Evolutionary conservation across 2,113 vertebrate species (phyloP), one percentile per base, ranked within the genome.

Genomic region (Microtus pennsylvanicus): DNA sequence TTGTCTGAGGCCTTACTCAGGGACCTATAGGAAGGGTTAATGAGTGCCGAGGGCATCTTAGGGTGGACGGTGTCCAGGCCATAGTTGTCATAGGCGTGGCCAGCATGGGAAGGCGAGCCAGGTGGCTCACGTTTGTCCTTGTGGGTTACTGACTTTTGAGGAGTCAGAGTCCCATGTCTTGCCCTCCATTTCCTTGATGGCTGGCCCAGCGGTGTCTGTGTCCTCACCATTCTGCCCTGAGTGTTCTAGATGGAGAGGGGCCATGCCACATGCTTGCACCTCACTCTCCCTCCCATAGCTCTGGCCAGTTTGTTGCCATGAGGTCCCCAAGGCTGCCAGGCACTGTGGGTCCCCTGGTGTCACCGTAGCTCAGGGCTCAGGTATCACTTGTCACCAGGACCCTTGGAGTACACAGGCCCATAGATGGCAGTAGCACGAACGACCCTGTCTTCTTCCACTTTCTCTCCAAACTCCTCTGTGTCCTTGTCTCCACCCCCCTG

Each of bases 361-460:
- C 35, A 42, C 69, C 47, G 5, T 38, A 38, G 4, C 69, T 14
- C 78, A 2, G 13, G 78, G 58, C 42, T 42, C 13, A 7, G 1
- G 22, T 0, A 0, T 75, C 7, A 10, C 45, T 0, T 0, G 0
- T 75, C 5, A 10, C 45, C 0, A 2, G 63, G 12, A 6, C 90
- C 17, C 28, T 92, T 4, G 3, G 21, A 35, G 11, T 24, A 58
- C 17, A 0, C 0, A 8, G 63, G 47, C 2, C 70, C 75, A 69
- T 22, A 4, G 3, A 9, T 0, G 1, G 2, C 33, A 74, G 11
- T 8, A 26, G 2, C 7, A 17, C 2, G 0, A 17, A 2, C 0
- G 22, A 26, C 1, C 0, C 55, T 14, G n/a, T 13, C 10, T 17
- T 26, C 50, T 21, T 8, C 17, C 8, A 67, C 67, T 21, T 26